These are phyloP conservation scores for Conopomorpha cramerella DNA, from an alignment of 1,140 invertebrate species.

Conservation along the genomic window DNA sequence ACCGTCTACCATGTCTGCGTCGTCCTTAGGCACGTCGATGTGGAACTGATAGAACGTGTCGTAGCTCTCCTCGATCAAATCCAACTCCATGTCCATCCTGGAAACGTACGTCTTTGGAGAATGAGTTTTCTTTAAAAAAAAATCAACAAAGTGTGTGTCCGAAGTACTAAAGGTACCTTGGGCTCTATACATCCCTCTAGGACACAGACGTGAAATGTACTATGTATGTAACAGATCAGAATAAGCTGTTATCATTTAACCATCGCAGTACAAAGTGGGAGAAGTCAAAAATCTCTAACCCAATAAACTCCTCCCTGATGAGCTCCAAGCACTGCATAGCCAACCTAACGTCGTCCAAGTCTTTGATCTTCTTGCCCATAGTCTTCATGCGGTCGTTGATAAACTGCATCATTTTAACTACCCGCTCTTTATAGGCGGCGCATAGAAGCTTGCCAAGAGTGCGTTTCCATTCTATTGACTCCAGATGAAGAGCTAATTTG, in stretches of 20 bases:
- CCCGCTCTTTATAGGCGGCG: conserved; percentile 65
- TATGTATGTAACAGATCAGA: too few species aligned
- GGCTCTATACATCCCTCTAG: too few species aligned
- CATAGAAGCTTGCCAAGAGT: conserved; percentile 66
- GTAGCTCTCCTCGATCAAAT: conserved; percentile 81
- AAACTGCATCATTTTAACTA: conserved; percentile 69
- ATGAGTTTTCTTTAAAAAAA: too few species aligned
- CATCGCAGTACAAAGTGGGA: too few species aligned
- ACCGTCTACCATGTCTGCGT: conserved; percentile 77
- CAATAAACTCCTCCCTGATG: conserved; percentile 75
- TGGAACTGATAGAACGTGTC: conserved; percentile 71
- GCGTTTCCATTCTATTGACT: conserved; percentile 75
- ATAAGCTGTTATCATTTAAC: too few species aligned
- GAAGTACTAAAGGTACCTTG: too few species aligned
- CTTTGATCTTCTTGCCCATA: conserved; percentile 68
- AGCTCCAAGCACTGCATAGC: conserved; percentile 77
- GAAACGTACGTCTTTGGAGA: too few species aligned
- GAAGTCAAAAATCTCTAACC: conserved; percentile 48
- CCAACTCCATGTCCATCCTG: conserved; percentile 74
- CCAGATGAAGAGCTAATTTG: conserved; percentile 69
- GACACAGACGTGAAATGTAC: too few species aligned
- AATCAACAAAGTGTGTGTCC: too few species aligned
- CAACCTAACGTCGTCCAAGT: conserved; percentile 73
- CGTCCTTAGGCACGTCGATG: conserved; percentile 75
- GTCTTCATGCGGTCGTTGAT: conserved; percentile 71